These are phyloP conservation scores for Eupithecia subfuscata DNA, from an alignment of 2,888 invertebrate genomes.

Conservation along the genomic window DNA sequence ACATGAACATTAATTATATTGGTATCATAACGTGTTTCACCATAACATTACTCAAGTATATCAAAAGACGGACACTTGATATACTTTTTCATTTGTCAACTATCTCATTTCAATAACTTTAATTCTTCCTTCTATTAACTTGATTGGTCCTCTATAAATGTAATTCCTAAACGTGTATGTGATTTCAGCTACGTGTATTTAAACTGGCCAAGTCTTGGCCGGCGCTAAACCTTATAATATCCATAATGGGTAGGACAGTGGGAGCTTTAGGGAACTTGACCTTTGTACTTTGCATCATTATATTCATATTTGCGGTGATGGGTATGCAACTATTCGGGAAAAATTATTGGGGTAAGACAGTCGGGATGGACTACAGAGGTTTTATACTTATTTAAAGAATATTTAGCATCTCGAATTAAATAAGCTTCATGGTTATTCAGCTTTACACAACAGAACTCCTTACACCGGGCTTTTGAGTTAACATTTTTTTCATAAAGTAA, in stretches of 20 bases:
- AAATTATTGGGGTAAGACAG: slow-evolving; percentile 95
- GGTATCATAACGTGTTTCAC: background rate
- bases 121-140: slow-evolving; percentile 9
- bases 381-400: slow-evolving; percentile 74
- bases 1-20: slow-evolving; percentile 10
- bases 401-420: slow-evolving; percentile 79
- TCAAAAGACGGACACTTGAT: background rate
- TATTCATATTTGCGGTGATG: slow-evolving; percentile 99
- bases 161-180: slow-evolving; percentile 53
- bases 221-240: slow-evolving; percentile 96
- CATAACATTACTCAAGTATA: slow-evolving; percentile 6
- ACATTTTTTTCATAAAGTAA: slow-evolving; percentile 76
- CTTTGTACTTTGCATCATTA: slow-evolving; percentile 97
- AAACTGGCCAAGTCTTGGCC: slow-evolving; percentile 99
- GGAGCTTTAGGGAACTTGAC: slow-evolving; percentile 98
- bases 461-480: slow-evolving; percentile 81
- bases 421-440: slow-evolving; percentile 80
- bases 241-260: slow-evolving; percentile 97
- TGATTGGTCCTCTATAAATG: slow-evolving; percentile 25
- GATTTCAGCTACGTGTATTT: slow-evolving; percentile 95
- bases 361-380: slow-evolving; percentile 94
- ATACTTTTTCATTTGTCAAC: background rate
- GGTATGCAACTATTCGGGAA: slow-evolving; percentile 99
- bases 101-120: slow-evolving; percentile 5
- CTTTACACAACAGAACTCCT: slow-evolving; percentile 80